Base-by-base conservation (phyloP, 1,140 invertebrate genomes). In the Megalopta genalis region DNA sequence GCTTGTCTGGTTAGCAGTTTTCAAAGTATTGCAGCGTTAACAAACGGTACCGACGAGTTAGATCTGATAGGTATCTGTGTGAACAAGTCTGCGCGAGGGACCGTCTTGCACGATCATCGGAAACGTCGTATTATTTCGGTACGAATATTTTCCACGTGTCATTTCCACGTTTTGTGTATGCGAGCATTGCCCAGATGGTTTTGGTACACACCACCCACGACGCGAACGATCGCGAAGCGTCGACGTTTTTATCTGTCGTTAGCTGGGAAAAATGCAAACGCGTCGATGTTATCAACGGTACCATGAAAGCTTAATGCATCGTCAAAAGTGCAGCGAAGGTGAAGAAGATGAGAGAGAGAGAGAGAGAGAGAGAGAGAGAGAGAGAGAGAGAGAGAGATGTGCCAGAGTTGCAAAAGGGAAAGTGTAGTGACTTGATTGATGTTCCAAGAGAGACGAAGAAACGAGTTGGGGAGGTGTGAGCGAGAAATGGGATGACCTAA, bases 401-500 rank as follows among this genome's bases (percentile, higher is more conserved):
- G 42, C 42, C 42, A 57, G 54, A 57, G n/a, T 21, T 57, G 54
- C 21, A n/a, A n/a, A n/a, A 57, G 8, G 18, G 18, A n/a, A 21
- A 57, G n/a, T 52, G 54, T n/a, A 57, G 54, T n/a, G 21, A 5
- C n/a, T 57, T 21, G 54, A 57, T 57, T n/a, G 54, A 57, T 57
- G 21, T 57, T 57, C 32, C 0, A n/a, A 57, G 54, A 57, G 21
- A n/a, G 42, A 46, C 42, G 42, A 46, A 46, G 9, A 46, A 14
- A 14, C n/a, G 42, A 46, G 42, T n/a, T 1, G n/a, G 7, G 21
- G 21, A 14, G 42, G n/a, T 57, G 18, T 18, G 27, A 37, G 27
- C 21, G 27, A 63, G 18, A 37, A 63, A 63, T 63, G 60, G 60
- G 60, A 63, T 63, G 60, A 63, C 60, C 60, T 63, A 63, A 63